Evolutionary conservation across 1,140 invertebrate species (phyloP).

Genomic region (Pachyrhynchus sulphureomaculatus): DNA sequence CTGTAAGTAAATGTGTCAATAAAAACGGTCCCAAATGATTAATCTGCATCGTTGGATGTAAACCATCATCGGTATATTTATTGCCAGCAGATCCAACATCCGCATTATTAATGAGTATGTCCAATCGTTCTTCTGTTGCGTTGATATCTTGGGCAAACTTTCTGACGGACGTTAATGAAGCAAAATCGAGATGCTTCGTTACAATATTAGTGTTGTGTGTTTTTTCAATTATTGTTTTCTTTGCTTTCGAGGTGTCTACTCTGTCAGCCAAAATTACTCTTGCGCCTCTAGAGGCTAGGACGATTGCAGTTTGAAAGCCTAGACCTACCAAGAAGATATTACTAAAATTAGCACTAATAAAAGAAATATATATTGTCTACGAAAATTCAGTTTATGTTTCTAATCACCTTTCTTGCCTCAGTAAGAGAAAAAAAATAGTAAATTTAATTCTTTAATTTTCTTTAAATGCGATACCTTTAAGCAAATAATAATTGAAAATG

Average conservation of each 20-base stretch:
- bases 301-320: slow-evolving; percentile 45
- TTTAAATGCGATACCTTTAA: too few species aligned
- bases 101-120: slow-evolving; percentile 70
- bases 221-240: slow-evolving; percentile 46
- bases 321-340: slow-evolving; percentile 35
- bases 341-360: neutral
- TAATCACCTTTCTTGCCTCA: too few species aligned
- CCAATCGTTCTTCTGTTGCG: slow-evolving; percentile 52
- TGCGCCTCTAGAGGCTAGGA: slow-evolving; percentile 43
- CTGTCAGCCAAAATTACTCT: slow-evolving; percentile 46
- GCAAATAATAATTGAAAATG: too few species aligned
- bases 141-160: slow-evolving; percentile 54
- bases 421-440: too few species aligned
- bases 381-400: neutral
- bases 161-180: slow-evolving; percentile 54
- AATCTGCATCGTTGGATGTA: slow-evolving; percentile 63
- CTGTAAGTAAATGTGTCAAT: slow-evolving; percentile 63
- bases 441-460: too few species aligned
- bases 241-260: slow-evolving; percentile 46
- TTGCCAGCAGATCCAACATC: slow-evolving; percentile 53
- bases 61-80: slow-evolving; percentile 60
- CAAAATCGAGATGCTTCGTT: slow-evolving; percentile 49
- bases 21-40: slow-evolving; percentile 71
- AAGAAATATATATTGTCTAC: neutral
- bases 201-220: slow-evolving; percentile 50